These are phyloP conservation scores for Cygnus olor DNA, from an alignment of 2,797 vertebrate species.

Conservation along the genomic window DNA sequence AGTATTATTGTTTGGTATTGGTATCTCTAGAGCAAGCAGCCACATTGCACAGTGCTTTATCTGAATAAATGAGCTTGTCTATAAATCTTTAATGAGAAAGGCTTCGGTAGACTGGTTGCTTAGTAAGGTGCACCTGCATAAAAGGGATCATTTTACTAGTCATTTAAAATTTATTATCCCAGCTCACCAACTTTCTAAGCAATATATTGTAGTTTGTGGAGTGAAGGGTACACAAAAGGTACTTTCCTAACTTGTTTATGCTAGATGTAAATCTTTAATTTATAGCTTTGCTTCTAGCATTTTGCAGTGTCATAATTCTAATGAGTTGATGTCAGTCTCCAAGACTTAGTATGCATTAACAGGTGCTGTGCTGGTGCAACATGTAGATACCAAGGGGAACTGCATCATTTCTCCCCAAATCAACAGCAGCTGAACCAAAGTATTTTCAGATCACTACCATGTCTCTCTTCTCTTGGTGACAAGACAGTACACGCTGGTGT, in stretches of 20 bases:
- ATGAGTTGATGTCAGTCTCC: neutral
- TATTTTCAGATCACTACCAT: neutral
- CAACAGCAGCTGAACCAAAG: neutral
- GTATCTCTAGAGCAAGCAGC: conserved; percentile 21
- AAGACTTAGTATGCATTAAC: neutral
- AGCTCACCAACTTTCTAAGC: conserved; percentile 55
- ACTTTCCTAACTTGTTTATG: conserved; percentile 42
- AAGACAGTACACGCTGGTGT: neutral
- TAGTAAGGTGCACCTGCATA: conserved; percentile 79
- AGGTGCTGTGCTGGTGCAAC: neutral
- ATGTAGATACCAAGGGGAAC: neutral
- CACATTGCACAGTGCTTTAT: conserved; percentile 76
- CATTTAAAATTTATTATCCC: conserved; percentile 89
- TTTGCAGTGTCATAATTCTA: conserved; percentile 41
- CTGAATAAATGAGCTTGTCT: conserved; percentile 72
- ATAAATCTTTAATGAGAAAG: conserved; percentile 86
- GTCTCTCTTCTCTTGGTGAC: neutral
- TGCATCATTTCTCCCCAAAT: neutral
- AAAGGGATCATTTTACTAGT: conserved; percentile 86
- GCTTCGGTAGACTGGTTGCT: conserved; percentile 82
- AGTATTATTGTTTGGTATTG: conserved; percentile 47
- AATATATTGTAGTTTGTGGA: conserved; percentile 49
- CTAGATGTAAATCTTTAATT: conserved; percentile 43
- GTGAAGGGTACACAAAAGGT: conserved; percentile 25
- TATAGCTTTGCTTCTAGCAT: conserved; percentile 23